Conservation (phyloP, 2,888 invertebrate genomes). For the Biston stratarius region DNA sequence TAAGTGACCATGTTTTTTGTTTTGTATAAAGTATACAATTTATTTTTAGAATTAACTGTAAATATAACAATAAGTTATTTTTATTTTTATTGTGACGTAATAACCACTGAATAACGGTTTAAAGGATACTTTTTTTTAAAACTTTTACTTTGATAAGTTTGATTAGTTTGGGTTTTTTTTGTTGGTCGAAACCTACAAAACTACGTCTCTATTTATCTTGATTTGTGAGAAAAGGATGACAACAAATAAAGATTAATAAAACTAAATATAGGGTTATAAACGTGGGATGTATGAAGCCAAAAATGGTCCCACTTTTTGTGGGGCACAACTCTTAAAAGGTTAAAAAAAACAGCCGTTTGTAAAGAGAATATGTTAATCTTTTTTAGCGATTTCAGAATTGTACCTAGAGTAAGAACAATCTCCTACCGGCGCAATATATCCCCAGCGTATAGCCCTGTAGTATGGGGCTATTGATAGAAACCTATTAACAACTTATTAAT, state of each 20-base stretch:
- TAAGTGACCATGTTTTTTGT: slow-evolving; percentile 25
- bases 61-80: slow-evolving; percentile 3
- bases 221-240: too few species aligned
- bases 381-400: not conserved
- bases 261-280: too few species aligned
- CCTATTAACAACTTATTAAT: too few species aligned
- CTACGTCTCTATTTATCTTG: too few species aligned
- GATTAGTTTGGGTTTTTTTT: not conserved
- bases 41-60: slow-evolving; percentile 6
- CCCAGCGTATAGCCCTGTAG: too few species aligned
- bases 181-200: too few species aligned
- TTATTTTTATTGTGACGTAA: not conserved
- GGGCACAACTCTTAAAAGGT: too few species aligned
- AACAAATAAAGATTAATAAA: too few species aligned
- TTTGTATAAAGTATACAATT: slow-evolving; percentile 14
- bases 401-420: not conserved
- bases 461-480: too few species aligned
- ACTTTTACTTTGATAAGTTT: not conserved
- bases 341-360: not conserved
- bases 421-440: too few species aligned
- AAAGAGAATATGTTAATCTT: not conserved
- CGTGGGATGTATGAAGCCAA: too few species aligned
- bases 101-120: not conserved
- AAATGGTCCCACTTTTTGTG: too few species aligned
- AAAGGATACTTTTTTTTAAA: not conserved